phyloP scores from a whole-genome alignment of 2,113 vertebrate species.

The Blennius ocellaris region DNA sequence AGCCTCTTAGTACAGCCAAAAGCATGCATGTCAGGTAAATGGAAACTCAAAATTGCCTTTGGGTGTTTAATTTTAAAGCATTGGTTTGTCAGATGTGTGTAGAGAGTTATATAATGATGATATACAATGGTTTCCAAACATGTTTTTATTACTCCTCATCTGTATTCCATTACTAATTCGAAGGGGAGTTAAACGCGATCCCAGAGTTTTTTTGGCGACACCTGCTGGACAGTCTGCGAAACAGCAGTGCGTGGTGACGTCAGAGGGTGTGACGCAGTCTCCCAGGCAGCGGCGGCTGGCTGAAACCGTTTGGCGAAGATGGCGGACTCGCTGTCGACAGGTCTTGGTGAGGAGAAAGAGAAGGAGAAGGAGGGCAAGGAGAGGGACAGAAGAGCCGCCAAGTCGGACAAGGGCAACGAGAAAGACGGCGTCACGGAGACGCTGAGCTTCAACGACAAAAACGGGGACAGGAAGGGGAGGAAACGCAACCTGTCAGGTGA shows the following conservation, averaged over 20 bases:
- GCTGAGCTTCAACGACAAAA: conserved; percentile 78
- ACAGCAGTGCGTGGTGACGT: conserved; percentile 61
- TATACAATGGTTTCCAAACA: not conserved
- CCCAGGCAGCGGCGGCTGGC: conserved; percentile 58
- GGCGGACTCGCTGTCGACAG: conserved; percentile 84
- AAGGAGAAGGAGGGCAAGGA: conserved; percentile 80
- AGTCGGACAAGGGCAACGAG: conserved; percentile 43
- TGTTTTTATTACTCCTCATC: not conserved
- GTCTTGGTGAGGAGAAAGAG: conserved; percentile 81
- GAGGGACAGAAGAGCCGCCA: conserved; percentile 35
- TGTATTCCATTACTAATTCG: not conserved
- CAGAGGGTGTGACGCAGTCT: conserved; percentile 58
- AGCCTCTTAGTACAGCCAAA: too few species aligned
- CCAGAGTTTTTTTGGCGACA: not conserved
- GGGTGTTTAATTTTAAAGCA: too few species aligned
- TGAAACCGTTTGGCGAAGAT: conserved; percentile 79
- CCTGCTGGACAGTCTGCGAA: not conserved
- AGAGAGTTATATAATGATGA: too few species aligned
- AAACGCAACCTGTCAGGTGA: conserved; percentile 84
- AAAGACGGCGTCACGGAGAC: conserved; percentile 76
- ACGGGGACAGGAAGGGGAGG: conserved; percentile 64
- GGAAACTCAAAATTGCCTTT: too few species aligned
- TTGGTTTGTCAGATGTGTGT: too few species aligned
- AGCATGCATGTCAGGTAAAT: too few species aligned
- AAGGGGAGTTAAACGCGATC: not conserved